Conservation (phyloP, 1,140 invertebrate genomes). For the Armadillidium nasatum region DNA sequence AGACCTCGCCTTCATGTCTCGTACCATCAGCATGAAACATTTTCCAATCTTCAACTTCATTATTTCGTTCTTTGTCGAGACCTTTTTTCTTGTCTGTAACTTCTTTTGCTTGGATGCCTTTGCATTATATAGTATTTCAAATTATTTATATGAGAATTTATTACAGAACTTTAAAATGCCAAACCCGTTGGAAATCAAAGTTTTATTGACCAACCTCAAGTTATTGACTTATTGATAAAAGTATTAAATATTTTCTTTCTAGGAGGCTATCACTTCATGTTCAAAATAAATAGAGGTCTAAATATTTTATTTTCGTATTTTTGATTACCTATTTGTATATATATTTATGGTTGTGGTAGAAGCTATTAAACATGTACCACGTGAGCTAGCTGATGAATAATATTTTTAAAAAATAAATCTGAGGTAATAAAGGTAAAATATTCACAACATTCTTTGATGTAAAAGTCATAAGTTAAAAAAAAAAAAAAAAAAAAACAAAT, state of each 20-base stretch:
- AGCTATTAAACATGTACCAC: neutral
- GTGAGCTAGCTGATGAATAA: neutral
- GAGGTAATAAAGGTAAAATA: neutral
- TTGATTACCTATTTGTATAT: neutral
- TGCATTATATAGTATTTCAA: neutral
- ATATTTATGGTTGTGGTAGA: neutral
- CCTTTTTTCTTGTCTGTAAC: neutral
- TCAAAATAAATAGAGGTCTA: no score
- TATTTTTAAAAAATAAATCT: neutral
- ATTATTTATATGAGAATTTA: neutral
- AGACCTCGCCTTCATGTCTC: neutral
- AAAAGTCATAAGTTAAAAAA: neutral
- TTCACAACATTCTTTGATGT: neutral
- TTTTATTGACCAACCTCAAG: no score
- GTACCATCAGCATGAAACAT: conserved; percentile 7
- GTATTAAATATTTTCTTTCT: no score
- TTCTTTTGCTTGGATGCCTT: neutral
- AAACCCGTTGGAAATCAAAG: neutral
- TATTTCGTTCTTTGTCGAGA: neutral
- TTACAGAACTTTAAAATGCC: neutral
- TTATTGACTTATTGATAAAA: no score
- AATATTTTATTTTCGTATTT: no score
- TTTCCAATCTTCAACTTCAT: neutral
- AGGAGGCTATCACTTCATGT: neutral
- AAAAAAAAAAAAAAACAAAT: neutral